phyloP scores from a whole-genome alignment of 2,797 vertebrate species.

The Acipenser ruthenus region DNA sequence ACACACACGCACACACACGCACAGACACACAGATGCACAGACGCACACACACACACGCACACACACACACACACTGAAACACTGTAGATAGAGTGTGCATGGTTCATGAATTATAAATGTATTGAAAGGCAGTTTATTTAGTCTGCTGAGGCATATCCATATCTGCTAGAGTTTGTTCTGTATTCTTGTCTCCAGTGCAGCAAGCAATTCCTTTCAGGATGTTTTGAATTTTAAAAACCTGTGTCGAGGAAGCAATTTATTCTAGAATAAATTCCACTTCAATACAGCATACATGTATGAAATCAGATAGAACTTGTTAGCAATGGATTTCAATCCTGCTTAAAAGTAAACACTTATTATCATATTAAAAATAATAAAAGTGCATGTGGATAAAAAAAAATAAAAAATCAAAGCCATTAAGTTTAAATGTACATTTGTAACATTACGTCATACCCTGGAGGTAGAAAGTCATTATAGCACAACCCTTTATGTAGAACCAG shows the following conservation, averaged over 20 bases:
- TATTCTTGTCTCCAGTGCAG: conserved; percentile 29
- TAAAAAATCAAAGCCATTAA: no score
- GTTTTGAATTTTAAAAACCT: conserved; percentile 37
- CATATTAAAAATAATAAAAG: conserved; percentile 35
- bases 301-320: conserved; percentile 28
- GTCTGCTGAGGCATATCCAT: conserved; percentile 26
- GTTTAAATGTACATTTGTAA: no score
- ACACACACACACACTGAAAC: conserved; percentile 28
- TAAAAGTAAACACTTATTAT: conserved; percentile 28
- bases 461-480: no score
- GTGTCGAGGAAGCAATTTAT: conserved; percentile 35
- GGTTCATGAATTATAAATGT: conserved; percentile 44
- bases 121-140: conserved; percentile 22
- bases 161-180: conserved; percentile 19
- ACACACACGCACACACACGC: no score
- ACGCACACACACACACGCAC: conserved; percentile 34
- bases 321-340: conserved; percentile 42
- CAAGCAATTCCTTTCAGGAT: conserved; percentile 29
- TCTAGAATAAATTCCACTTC: conserved; percentile 27
- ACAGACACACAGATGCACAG: not conserved
- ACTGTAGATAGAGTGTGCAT: conserved; percentile 36
- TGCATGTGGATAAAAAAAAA: conserved; percentile 21
- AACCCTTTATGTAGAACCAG: no score
- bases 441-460: no score
- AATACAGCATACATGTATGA: conserved; percentile 43